phyloP scores from a whole-genome alignment of 2,888 invertebrate genomes.

The Xestobium rufovillosum region DNA sequence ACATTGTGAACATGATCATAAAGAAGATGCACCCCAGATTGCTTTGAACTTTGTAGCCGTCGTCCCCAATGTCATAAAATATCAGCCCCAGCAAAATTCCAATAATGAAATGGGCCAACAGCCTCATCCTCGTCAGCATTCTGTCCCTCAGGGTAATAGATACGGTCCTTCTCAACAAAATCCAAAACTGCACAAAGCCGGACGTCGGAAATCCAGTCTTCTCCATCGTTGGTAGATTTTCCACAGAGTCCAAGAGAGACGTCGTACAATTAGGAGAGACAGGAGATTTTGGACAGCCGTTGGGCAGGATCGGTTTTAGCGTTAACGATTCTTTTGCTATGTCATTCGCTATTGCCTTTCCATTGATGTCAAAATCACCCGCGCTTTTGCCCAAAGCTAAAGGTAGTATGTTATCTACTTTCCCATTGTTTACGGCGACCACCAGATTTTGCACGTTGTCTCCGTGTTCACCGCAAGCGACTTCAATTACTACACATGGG shows the following conservation, averaged over 20 bases:
- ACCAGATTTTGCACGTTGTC: constrained; percentile 80
- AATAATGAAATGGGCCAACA: constrained; percentile 80
- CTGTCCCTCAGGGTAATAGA: constrained; percentile 76
- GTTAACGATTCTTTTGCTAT: constrained; percentile 20
- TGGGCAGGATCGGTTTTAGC: constrained; percentile 35
- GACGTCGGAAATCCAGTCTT: constrained; percentile 74
- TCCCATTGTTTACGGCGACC: constrained; percentile 73
- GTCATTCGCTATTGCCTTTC: constrained; percentile 47
- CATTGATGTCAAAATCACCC: constrained; percentile 45
- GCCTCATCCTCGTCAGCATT: constrained; percentile 81
- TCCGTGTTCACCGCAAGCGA: constrained; percentile 92
- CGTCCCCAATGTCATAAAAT: constrained; percentile 88
- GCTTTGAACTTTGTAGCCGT: constrained; percentile 89
- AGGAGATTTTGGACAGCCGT: constrained; percentile 34
- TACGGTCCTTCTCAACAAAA: constrained; percentile 77
- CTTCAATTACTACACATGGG: constrained; percentile 97
- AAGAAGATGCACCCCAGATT: constrained; percentile 95
- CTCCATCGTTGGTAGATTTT: constrained; percentile 49
- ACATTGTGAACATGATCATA: constrained; percentile 93
- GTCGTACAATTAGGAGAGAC: constrained; percentile 48
- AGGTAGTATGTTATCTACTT: constrained; percentile 55
- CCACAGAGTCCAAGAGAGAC: constrained; percentile 41
- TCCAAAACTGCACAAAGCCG: constrained; percentile 78
- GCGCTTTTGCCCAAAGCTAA: constrained; percentile 27
- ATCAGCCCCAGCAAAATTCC: constrained; percentile 88